phyloP scores from a whole-genome alignment of 2,888 invertebrate species.

The Piscicola geometra region DNA sequence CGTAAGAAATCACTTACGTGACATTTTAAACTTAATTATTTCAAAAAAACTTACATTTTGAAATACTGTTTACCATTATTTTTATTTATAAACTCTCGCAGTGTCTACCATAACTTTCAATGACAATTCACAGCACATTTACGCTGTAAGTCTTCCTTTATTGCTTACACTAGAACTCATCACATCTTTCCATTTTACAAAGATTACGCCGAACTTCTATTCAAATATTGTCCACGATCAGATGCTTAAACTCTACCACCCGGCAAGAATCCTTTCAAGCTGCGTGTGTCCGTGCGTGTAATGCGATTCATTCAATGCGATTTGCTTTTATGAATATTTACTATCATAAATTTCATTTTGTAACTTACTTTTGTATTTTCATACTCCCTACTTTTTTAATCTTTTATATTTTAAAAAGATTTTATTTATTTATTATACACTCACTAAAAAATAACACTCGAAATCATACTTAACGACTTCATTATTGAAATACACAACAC shows the following conservation, averaged over 20 bases:
- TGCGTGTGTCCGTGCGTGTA: conserved; percentile 1
- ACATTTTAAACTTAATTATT: no score
- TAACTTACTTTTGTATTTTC: background rate
- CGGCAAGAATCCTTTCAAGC: background rate
- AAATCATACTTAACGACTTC: background rate
- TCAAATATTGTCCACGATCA: no score
- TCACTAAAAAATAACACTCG: no score
- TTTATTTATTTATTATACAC: no score
- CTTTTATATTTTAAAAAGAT: background rate
- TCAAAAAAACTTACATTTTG: no score
- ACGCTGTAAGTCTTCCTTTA: background rate
- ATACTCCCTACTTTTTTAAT: background rate
- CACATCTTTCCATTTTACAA: background rate
- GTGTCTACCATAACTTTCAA: no score
- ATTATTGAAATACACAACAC: no score
- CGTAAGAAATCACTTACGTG: no score
- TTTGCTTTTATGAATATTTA: background rate
- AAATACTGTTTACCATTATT: no score
- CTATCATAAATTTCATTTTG: background rate
- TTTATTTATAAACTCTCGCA: no score
- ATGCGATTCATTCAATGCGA: conserved; percentile 5
- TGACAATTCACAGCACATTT: no score
- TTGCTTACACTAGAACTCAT: background rate
- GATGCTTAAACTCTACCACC: background rate
- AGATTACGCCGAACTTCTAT: background rate